A percentile compares a stretch with the other conserved stretches of the same genome.
phyloP scores from a whole-genome alignment of 2,797 vertebrate genomes.

The Carcharodon carcharias region DNA sequence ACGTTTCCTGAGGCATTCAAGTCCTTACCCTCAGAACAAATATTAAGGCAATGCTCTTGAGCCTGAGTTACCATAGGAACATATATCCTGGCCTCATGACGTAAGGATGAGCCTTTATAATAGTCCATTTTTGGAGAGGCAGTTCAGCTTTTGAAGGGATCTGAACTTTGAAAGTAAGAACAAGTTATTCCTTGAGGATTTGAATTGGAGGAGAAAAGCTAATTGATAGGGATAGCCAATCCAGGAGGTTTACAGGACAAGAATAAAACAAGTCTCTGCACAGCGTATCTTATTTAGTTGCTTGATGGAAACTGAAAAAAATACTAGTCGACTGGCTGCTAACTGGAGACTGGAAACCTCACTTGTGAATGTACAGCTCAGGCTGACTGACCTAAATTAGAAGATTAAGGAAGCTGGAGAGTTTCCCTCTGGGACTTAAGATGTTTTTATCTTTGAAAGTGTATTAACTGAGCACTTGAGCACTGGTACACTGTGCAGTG shows the following conservation, averaged over 20 bases:
- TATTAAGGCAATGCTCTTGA: background rate
- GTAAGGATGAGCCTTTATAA: background rate
- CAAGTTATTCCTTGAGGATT: constrained; percentile 5
- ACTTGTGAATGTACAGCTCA: background rate
- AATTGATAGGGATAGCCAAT: background rate
- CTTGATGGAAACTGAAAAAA: constrained; percentile 1
- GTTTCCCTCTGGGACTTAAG: background rate
- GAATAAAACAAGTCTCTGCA: background rate
- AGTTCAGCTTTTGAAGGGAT: background rate
- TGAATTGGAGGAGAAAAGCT: constrained; percentile 3
- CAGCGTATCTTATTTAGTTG: background rate
- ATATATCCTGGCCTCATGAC: background rate
- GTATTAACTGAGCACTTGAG: constrained; percentile 17
- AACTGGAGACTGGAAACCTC: background rate
- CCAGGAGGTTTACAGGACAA: constrained; percentile 21
- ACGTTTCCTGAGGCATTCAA: background rate
- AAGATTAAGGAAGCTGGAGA: constrained; percentile 23
- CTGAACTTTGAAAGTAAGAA: constrained; percentile 1
- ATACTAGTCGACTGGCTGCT: background rate
- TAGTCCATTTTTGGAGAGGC: background rate
- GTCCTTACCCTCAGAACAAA: background rate
- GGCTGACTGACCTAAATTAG: constrained; percentile 13
- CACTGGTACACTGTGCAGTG: background rate
- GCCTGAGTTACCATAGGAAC: constrained; percentile 14
- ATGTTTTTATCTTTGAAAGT: constrained; percentile 5